Percentiles rank a stretch among this genome's conserved stretches.
Conservation (phyloP, 2,113 vertebrate species). For the Protobothrops mucrosquamatus region DNA sequence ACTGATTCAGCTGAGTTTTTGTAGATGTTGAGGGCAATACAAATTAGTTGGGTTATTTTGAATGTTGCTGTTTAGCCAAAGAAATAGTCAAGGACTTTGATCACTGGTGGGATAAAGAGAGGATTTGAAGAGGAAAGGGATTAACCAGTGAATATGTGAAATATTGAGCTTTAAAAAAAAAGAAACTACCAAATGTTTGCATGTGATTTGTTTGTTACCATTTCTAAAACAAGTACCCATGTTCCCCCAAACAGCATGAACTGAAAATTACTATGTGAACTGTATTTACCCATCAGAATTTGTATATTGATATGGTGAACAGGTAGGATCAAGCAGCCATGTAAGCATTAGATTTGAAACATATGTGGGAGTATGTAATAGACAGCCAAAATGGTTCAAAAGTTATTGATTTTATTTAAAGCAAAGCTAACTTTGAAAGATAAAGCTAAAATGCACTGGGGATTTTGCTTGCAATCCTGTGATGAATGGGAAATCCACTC, state of each 20-base stretch:
- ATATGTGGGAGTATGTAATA: constrained; percentile 19
- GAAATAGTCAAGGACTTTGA: constrained; percentile 38
- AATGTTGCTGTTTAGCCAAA: neutral
- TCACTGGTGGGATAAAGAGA: constrained; percentile 18
- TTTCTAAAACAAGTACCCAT: constrained; percentile 36
- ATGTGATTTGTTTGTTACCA: neutral
- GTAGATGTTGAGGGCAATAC: constrained; percentile 9
- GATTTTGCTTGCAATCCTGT: constrained; percentile 64
- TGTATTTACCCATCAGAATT: constrained; percentile 24
- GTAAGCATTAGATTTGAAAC: constrained; percentile 40
- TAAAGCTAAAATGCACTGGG: constrained; percentile 60
- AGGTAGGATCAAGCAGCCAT: constrained; percentile 35
- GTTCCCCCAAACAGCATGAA: neutral
- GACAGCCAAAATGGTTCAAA: constrained; percentile 43
- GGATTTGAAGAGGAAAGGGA: constrained; percentile 8
- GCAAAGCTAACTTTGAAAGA: constrained; percentile 66
- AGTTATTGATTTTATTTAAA: constrained; percentile 58
- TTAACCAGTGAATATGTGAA: constrained; percentile 29
- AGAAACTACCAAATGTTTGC: constrained; percentile 18
- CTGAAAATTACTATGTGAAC: neutral
- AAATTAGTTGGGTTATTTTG: constrained; percentile 34
- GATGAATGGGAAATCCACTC: constrained; percentile 72
- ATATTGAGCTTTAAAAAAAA: constrained; percentile 29
- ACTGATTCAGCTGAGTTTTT: constrained; percentile 24
- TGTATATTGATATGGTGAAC: constrained; percentile 23